Base-by-base conservation (phyloP, 2,888 invertebrate species). In the Sialis lutaria region DNA sequence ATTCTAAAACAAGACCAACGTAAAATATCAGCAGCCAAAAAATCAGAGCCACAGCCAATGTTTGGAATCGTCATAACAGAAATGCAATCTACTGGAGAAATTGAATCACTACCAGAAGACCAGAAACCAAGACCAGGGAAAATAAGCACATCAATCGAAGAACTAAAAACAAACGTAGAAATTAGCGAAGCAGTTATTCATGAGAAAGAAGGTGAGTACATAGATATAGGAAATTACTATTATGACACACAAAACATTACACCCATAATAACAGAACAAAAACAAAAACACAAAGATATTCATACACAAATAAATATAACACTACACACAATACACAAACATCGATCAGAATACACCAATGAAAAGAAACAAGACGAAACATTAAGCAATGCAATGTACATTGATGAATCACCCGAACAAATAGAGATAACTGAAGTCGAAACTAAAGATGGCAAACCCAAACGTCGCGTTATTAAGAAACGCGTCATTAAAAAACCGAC, bases 21-120 rank as follows among this genome's bases (percentile, higher is more conserved):
- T n/a, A 46, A 48, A 5, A 30, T 13, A 44, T 61, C 58, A 30
- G 55, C 50, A 46, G 54, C 55, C 49, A 65, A 58, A 56, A 57
- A 51, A 37, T 61, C 63, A 8, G 56, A 55, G 45, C 54, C 60
- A 48, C 53, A 60, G 41, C 54, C 60, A 46, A 62, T 64, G 45
- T 67, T 69, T 54, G 67, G 73, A 52, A 54, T 74, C 42, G 61
- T 71, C 45, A 61, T 74, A 48, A 70, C 68, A 44, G 71, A 73
- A 55, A 60, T 64, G 51, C 60, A 59, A 53, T 60, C 64, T 50
- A 63, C 67, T 54, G 69, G 64, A 54, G 69, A 70, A 62, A 58
- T 67, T 44, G 69, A 67, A 62, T 59, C 64, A 56, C 56, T 67
- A 53, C 60, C 60, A 47, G 63, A 65, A 52, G 54, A 60, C 49